A percentile compares a stretch with the other conserved stretches of the same genome.
Evolutionary conservation across 2,113 vertebrate species (phyloP).

Genomic region (Cavia porcellus): DNA sequence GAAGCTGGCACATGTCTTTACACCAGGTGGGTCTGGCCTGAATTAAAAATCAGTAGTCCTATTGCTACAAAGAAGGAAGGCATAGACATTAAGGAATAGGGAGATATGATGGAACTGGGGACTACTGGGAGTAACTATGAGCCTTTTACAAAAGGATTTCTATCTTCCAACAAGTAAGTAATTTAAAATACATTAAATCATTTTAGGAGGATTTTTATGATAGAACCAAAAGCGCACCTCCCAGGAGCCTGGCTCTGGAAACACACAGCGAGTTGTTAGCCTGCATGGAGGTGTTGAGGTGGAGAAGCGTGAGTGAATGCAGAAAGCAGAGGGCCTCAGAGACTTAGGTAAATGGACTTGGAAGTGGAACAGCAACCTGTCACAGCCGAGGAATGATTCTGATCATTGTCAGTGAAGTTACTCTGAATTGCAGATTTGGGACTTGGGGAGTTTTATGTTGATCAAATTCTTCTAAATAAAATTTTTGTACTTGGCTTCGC

Average conservation of each 20-base stretch:
- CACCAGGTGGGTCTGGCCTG: not conserved
- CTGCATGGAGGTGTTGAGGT: not conserved
- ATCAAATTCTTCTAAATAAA: slow-evolving; percentile 9
- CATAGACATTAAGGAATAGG: not conserved
- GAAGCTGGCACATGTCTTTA: slow-evolving; percentile 54
- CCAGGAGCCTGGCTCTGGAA: not conserved
- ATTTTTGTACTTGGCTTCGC: slow-evolving; percentile 47
- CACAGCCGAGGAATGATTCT: not conserved
- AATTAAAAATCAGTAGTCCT: not conserved
- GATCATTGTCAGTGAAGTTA: slow-evolving; percentile 5
- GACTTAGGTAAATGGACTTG: not conserved
- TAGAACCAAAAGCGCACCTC: not conserved
- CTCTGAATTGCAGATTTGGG: slow-evolving; percentile 43
- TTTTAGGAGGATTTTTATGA: slow-evolving; percentile 48
- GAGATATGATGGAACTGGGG: not conserved
- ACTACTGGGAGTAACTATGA: not conserved
- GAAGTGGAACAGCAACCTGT: not conserved
- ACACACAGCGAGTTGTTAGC: not conserved
- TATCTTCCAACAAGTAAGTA: slow-evolving; percentile 29
- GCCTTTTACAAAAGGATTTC: slow-evolving; percentile 25
- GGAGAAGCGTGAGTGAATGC: not conserved
- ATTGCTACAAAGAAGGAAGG: not conserved
- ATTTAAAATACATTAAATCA: slow-evolving; percentile 51
- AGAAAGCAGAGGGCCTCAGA: slow-evolving; percentile 34
- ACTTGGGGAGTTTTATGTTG: slow-evolving; percentile 49